These are phyloP conservation scores for Teleogryllus oceanicus DNA, from an alignment of 2,888 invertebrate species.

Conservation along the genomic window DNA sequence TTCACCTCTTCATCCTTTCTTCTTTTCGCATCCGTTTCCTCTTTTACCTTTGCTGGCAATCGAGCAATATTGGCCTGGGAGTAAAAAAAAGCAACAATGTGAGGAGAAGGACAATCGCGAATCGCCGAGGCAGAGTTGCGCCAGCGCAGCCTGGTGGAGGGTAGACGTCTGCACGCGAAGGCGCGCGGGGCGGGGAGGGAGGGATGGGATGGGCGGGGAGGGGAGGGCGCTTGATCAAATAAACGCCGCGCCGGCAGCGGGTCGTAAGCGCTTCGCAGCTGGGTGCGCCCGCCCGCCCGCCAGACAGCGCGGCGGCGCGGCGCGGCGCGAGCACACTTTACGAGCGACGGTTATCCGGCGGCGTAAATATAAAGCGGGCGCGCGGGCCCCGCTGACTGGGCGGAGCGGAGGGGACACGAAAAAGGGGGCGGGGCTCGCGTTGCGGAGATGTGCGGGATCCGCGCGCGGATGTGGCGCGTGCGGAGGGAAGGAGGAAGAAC, in stretches of 20 bases:
- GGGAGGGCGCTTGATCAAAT: neutral
- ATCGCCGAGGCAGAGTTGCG: no score
- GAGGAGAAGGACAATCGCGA: no score
- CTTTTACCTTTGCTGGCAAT: no score
- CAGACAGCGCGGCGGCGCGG: neutral
- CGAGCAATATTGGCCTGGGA: no score
- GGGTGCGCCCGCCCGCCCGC: neutral
- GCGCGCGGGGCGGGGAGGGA: no score
- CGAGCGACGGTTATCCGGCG: slow-evolving; percentile 1
- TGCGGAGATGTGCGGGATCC: neutral
- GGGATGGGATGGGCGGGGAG: neutral
- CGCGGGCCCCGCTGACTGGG: neutral
- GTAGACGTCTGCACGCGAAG: no score
- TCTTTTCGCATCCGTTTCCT: no score
- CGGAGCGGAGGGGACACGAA: neutral
- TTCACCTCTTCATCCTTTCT: no score
- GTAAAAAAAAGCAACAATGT: no score
- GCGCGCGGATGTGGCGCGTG: neutral
- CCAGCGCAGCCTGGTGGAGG: no score
- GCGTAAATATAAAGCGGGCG: neutral
- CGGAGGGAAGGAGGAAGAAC: neutral
- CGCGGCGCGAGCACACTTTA: neutral
- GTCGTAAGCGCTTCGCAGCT: neutral
- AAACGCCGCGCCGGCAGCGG: neutral
- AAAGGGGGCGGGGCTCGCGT: neutral